Base-by-base conservation (phyloP, 2,113 vertebrate genomes). In the Anas platyrhynchos region DNA sequence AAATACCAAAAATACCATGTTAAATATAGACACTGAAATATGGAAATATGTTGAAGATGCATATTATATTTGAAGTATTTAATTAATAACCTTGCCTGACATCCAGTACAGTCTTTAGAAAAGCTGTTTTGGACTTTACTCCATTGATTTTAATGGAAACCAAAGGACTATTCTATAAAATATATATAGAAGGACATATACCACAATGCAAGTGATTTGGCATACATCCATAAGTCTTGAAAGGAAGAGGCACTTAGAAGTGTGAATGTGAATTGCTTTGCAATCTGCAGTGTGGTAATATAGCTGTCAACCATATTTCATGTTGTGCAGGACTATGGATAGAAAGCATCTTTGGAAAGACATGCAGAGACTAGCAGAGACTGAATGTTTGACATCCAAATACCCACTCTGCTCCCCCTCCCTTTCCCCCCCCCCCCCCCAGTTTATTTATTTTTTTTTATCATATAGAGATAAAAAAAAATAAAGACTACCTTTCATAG, bases 181-280 rank as follows among this genome's bases (percentile, higher is more conserved):
- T 90, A 94, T 69, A 65, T 94, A 83, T 56, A 95, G 86, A 93
- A 94, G 88, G 80, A 80, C 83, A 68, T 93, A 96, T 56, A 96
- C 93, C 66, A 90, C 88, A 88, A 83, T 86, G 83, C 77, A 86
- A 96, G 83, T 93, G 92, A 96, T 96, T 93, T 97, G 94, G 94
- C 88, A 86, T 68, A 86, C 73, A 66, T 96, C 95, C 94, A 89
- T 96, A 96, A 96, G 92, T 94, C 92, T 96, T 88, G 86, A 96
- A 96, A 90, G 85, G 73, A 96, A 96, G 73, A 96, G 58, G 80
- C 95, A 96, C 92, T 97, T 95, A 92, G 69, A 94, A 96, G 91
- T 95, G 94, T 96, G 96, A 95, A 94, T 94, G 94, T 93, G 94
- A 97, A 96, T 94, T 97, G 92, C 94, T 89, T 95, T 88, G 92